These are phyloP conservation scores for Carapus acus DNA, from an alignment of 2,797 vertebrate species.

Conservation along the genomic window DNA sequence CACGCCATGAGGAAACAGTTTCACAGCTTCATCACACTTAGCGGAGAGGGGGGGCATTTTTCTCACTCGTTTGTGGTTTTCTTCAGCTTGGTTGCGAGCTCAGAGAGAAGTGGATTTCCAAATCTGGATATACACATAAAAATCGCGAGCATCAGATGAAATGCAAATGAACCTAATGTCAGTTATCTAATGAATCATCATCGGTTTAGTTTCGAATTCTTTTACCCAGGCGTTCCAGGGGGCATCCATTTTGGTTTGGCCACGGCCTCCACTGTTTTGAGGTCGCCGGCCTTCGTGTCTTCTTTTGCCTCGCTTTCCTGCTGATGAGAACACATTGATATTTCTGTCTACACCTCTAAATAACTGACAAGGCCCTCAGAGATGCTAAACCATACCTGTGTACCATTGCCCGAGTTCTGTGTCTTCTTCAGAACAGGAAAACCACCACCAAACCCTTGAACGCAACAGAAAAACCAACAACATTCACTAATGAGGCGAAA, in stretches of 20 bases:
- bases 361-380: background rate
- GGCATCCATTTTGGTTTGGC: constrained; percentile 68
- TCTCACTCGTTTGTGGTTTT: constrained; percentile 66
- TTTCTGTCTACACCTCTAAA: background rate
- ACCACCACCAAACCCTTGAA: constrained; percentile 62
- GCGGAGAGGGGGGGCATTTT: no score
- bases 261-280: constrained; percentile 39
- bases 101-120: constrained; percentile 72
- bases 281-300: constrained; percentile 28
- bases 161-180: background rate
- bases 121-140: constrained; percentile 55
- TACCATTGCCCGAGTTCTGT: constrained; percentile 18
- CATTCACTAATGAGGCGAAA: constrained; percentile 6
- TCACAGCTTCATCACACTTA: no score
- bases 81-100: constrained; percentile 74
- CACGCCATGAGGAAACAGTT: background rate
- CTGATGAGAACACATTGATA: constrained; percentile 5
- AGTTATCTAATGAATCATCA: background rate
- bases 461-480: background rate
- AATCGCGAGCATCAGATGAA: constrained; percentile 12
- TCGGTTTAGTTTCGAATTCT: accelerated
- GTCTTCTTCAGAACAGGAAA: constrained; percentile 69
- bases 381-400: constrained; percentile 34
- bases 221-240: constrained; percentile 68
- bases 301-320: constrained; percentile 46